Conservation (phyloP, 2,113 vertebrate species). For the Oncorhynchus mykiss region DNA sequence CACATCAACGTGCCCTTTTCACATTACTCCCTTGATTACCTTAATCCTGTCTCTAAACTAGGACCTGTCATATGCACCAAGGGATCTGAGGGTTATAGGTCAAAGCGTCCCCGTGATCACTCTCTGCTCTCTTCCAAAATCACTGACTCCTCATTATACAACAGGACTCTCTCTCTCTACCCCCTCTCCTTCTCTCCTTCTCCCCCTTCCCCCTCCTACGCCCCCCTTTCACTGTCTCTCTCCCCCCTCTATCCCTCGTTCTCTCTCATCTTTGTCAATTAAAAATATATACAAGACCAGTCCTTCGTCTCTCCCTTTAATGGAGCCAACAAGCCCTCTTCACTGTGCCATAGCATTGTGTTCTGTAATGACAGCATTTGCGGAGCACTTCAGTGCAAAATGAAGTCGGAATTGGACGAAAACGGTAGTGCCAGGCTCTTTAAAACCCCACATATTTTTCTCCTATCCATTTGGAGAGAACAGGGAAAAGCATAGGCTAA, state of each 20-base stretch:
- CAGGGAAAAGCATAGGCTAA: constrained; percentile 37
- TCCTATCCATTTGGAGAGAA: constrained; percentile 47
- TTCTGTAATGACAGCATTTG: constrained; percentile 58
- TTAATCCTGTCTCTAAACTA: constrained; percentile 67
- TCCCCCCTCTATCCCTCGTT: background rate
- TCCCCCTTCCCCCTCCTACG: constrained; percentile 31
- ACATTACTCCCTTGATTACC: constrained; percentile 66
- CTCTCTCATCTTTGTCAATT: constrained; percentile 27
- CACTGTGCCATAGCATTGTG: constrained; percentile 41
- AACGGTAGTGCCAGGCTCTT: constrained; percentile 64
- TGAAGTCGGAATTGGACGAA: constrained; percentile 64
- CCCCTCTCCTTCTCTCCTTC: constrained; percentile 4
- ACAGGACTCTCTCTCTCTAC: constrained; percentile 25
- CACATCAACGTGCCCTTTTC: constrained; percentile 58
- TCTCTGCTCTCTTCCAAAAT: constrained; percentile 35
- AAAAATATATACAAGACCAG: constrained; percentile 36
- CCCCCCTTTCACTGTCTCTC: background rate
- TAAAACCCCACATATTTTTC: constrained; percentile 60
- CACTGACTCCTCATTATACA: constrained; percentile 58
- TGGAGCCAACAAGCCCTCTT: constrained; percentile 50
- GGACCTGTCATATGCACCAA: constrained; percentile 58
- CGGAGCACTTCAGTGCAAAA: constrained; percentile 60
- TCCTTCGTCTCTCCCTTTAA: constrained; percentile 54
- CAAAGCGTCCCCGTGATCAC: constrained; percentile 44
- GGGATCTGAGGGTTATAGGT: constrained; percentile 61